Conservation (phyloP, 2,888 invertebrate species). For the Diaphora mendica region DNA sequence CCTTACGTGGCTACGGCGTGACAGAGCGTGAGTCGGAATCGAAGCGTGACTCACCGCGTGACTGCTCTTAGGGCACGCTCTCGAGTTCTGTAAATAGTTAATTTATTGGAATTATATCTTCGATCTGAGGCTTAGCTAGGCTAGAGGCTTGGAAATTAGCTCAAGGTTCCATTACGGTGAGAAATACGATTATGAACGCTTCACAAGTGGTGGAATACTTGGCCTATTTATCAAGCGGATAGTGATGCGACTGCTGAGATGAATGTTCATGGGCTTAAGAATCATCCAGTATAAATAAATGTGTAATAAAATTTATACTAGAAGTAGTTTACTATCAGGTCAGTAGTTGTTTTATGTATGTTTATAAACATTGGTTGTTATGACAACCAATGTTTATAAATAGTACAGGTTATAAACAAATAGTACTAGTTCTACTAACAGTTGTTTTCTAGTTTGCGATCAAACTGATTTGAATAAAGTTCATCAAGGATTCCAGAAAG, state of each 20-base stretch:
- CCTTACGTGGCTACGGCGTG: conserved; percentile 4
- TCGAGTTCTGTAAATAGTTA: neutral
- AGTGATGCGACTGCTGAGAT: neutral
- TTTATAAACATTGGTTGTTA: neutral
- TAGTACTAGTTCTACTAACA: neutral
- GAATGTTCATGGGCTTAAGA: neutral
- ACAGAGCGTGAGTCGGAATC: neutral
- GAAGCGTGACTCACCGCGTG: conserved; percentile 30
- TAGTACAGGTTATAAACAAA: too few species aligned
- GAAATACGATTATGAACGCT: neutral
- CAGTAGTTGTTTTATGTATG: too few species aligned
- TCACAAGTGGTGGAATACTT: neutral
- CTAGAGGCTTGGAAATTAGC: neutral
- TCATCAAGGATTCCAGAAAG: too few species aligned
- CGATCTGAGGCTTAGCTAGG: neutral
- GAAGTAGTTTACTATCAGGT: too few species aligned
- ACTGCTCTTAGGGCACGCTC: conserved; percentile 12
- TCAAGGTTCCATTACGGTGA: neutral
- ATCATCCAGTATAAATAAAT: neutral
- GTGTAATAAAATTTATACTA: too few species aligned
- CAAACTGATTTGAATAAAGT: too few species aligned
- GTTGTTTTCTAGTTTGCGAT: neutral
- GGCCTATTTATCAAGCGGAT: neutral
- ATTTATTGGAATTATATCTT: neutral
- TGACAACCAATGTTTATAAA: too few species aligned